These are phyloP conservation scores for Drosophila maculinotata DNA, from an alignment of 2,888 invertebrate genomes.

Conservation along the genomic window DNA sequence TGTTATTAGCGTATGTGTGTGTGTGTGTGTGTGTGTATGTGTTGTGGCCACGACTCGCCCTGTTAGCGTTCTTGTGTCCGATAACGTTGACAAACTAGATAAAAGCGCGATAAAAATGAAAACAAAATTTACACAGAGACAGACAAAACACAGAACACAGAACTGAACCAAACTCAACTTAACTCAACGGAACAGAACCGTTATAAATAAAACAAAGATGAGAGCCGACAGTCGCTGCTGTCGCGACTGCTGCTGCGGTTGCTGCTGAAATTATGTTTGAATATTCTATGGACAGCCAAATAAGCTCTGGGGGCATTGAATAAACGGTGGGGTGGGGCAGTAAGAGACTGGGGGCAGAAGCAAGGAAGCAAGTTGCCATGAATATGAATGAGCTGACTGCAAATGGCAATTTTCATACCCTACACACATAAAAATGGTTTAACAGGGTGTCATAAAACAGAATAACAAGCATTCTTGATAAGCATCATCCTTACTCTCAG, in stretches of 20 bases:
- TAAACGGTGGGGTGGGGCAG: background rate
- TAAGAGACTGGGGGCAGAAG: background rate
- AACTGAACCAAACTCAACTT: constrained; percentile 12
- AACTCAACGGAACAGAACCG: constrained; percentile 31
- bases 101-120: constrained; percentile 76
- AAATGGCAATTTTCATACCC: constrained; percentile 46
- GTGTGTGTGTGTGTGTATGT: constrained; percentile 10
- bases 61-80: constrained; percentile 43
- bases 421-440: constrained; percentile 3
- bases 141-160: constrained; percentile 13
- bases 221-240: constrained; percentile 27
- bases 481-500: background rate
- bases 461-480: constrained; percentile 1
- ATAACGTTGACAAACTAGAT: constrained; percentile 78
- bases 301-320: constrained; percentile 19
- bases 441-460: constrained; percentile 11
- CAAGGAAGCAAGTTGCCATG: constrained; percentile 36
- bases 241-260: constrained; percentile 5
- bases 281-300: constrained; percentile 49
- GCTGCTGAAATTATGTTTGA: constrained; percentile 38
- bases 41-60: constrained; percentile 41
- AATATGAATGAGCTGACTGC: constrained; percentile 68
- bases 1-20: constrained; percentile 14
- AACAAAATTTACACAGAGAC: constrained; percentile 55
- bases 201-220: constrained; percentile 74